These are phyloP conservation scores for Cheilosia scutellata DNA, from an alignment of 2,888 invertebrate genomes.

Conservation along the genomic window DNA sequence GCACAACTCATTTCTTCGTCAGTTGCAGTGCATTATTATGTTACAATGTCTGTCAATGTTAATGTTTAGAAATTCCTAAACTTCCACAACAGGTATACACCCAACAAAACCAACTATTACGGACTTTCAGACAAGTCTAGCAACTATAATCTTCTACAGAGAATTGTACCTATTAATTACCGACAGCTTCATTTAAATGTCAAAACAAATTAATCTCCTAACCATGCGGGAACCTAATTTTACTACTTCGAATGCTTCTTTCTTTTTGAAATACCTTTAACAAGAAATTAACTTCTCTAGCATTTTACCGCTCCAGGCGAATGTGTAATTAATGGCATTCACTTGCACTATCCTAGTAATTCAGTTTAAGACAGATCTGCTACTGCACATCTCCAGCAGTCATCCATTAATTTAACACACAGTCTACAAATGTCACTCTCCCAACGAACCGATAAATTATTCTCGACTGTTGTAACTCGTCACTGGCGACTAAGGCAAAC, in stretches of 20 bases:
- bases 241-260: slow-evolving; percentile 27
- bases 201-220: slow-evolving; percentile 55
- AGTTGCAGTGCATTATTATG: too few relatives aligned
- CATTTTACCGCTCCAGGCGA: slow-evolving; percentile 26
- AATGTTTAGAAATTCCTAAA: neutral
- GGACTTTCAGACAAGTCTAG: slow-evolving; percentile 23
- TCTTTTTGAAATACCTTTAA: slow-evolving; percentile 14
- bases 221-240: slow-evolving; percentile 12
- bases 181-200: slow-evolving; percentile 35
- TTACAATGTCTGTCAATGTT: too few relatives aligned
- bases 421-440: slow-evolving; percentile 66
- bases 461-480: slow-evolving; percentile 49
- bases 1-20: too few relatives aligned
- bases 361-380: slow-evolving; percentile 69
- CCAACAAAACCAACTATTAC: slow-evolving; percentile 3
- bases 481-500: slow-evolving; percentile 33
- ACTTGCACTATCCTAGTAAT: slow-evolving; percentile 55
- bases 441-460: slow-evolving; percentile 61
- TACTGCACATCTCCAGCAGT: slow-evolving; percentile 59
- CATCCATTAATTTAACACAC: slow-evolving; percentile 71
- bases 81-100: too few relatives aligned
- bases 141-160: neutral
- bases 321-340: slow-evolving; percentile 60
- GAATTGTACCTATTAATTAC: slow-evolving; percentile 51
- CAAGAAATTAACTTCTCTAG: slow-evolving; percentile 5